These are phyloP conservation scores for Gephyroberyx darwinii DNA, from an alignment of 2,797 vertebrate species.

Conservation along the genomic window DNA sequence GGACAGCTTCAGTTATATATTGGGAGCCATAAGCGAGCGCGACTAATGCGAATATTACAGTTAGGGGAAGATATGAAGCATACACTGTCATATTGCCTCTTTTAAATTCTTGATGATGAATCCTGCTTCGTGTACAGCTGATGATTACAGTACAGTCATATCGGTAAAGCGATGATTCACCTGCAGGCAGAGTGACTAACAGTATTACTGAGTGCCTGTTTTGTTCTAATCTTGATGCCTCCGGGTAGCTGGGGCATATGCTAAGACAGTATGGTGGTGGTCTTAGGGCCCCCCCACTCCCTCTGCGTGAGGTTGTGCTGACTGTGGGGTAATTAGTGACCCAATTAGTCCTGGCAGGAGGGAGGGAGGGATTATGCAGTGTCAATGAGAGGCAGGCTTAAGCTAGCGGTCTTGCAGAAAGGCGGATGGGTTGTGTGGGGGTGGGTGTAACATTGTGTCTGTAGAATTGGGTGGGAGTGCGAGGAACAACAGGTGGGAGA, in stretches of 20 bases:
- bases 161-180: constrained; percentile 61
- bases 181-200: constrained; percentile 71
- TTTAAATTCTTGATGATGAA: constrained; percentile 49
- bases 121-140: constrained; percentile 32
- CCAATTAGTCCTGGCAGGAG: constrained; percentile 72
- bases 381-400: constrained; percentile 71
- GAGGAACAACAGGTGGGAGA: constrained; percentile 76
- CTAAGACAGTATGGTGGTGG: constrained; percentile 68
- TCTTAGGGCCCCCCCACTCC: constrained; percentile 46
- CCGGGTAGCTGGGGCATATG: constrained; percentile 65
- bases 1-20: constrained; percentile 39
- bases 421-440: constrained; percentile 7
- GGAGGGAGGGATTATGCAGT: constrained; percentile 9
- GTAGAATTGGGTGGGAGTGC: constrained; percentile 38
- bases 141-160: constrained; percentile 50
- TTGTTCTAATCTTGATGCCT: constrained; percentile 65
- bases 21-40: constrained; percentile 41
- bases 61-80: constrained; percentile 39
- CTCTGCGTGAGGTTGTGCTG: constrained; percentile 62
- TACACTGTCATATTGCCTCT: constrained; percentile 22
- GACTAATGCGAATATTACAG: constrained; percentile 46
- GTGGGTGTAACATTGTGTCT: constrained; percentile 24
- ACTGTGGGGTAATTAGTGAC: constrained; percentile 76
- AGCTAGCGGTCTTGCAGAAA: constrained; percentile 65
- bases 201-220: constrained; percentile 68